Evolutionary conservation across 1,140 invertebrate species (phyloP), one percentile per base, ranked within the genome.

Genomic region (Maniola jurtina): DNA sequence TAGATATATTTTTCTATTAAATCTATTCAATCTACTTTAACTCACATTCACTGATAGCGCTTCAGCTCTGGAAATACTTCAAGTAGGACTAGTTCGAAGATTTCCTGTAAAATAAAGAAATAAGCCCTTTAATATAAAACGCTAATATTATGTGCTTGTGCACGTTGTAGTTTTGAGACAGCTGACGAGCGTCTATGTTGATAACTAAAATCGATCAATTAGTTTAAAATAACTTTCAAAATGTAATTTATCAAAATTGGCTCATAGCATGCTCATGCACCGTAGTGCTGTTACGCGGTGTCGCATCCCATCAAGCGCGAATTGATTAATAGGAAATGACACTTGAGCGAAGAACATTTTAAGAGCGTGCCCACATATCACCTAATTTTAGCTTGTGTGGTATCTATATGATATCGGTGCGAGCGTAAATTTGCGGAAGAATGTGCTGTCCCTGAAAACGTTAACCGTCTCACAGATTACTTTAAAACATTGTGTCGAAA

Each of bases 31-130:
- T 4, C n/a, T 11, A 48, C 25, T 61, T 59, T 45, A 35, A 45
- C 38, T 47, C 48, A 76, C 45, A 52, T 63, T 71, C 66, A 86
- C 33, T 88, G 77, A 69, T 91, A 91, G 45, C 90, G 90, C 72
- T 93, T 93, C 64, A 96, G 91, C 89, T 96, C 95, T 48, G 95
- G 95, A 90, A 96, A 96, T 75, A 95, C 92, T 87, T 95, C 94
- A 72, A 95, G 91, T 76, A 96, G 92, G 15, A 95, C 84, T 48
- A 95, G 91, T 89, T 96, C 95, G 70, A 96, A 93, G 47, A 95
- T 91, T 88, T 96, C 95, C 95, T 96, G 84, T 45, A 45, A 13
- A 93, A 93, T 72, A 74, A 5, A 79, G 85, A 84, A 71, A 75
- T 35, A 59, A 64, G 16, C 4, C 6, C 50, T 16, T 6, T 16